phyloP scores from a whole-genome alignment of 2,888 invertebrate genomes.

The Morinoia aosen region DNA sequence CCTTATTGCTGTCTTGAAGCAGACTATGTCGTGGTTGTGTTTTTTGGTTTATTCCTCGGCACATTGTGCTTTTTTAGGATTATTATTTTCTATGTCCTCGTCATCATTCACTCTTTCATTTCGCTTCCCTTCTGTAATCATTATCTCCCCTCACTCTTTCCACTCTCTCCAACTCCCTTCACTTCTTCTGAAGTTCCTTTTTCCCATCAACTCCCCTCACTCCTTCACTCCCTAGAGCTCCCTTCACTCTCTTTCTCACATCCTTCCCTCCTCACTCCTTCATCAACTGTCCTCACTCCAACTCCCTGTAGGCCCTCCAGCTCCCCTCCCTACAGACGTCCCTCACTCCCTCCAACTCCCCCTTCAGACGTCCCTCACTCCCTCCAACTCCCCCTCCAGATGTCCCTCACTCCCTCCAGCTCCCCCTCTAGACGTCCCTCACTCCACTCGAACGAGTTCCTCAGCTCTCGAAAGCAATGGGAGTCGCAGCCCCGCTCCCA shows the following conservation, averaged over 20 bases:
- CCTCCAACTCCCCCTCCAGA: neutral
- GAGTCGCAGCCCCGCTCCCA: neutral
- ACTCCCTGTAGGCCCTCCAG: neutral
- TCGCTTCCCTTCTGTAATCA: too few relatives aligned
- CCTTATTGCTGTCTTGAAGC: too few relatives aligned
- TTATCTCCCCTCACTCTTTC: too few relatives aligned
- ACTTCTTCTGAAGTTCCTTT: too few relatives aligned
- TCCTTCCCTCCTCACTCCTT: too few relatives aligned
- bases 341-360: neutral
- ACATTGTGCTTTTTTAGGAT: too few relatives aligned
- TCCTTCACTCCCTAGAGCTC: neutral
- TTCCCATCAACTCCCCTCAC: too few relatives aligned
- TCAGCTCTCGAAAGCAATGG: slow-evolving; percentile 15
- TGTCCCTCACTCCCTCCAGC: neutral
- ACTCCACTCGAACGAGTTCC: neutral
- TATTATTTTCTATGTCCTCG: too few relatives aligned
- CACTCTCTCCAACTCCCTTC: too few relatives aligned
- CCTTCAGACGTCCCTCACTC: neutral
- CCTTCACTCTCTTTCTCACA: neutral
- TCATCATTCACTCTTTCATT: too few relatives aligned
- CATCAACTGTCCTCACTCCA: neutral
- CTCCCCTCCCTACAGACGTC: neutral
- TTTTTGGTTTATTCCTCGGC: too few relatives aligned
- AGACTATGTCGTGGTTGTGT: too few relatives aligned
- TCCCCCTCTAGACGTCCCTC: neutral